These are phyloP conservation scores for Lamellibrachia satsuma DNA, from an alignment of 2,888 invertebrate genomes.

Conservation along the genomic window DNA sequence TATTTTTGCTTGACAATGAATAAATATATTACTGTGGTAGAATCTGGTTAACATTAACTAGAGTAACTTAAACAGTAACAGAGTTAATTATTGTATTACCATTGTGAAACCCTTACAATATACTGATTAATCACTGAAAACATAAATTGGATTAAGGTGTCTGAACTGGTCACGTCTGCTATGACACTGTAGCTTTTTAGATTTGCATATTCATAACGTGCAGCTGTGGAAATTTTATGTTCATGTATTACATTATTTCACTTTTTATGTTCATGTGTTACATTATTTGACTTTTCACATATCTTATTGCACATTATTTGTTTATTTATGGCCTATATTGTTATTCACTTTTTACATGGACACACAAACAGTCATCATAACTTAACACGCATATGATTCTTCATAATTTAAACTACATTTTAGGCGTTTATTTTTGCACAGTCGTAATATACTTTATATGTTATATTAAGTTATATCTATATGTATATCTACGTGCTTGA, in stretches of 20 bases:
- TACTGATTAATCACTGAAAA: too few species aligned
- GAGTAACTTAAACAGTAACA: too few species aligned
- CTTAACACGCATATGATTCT: neutral
- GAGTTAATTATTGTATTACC: too few species aligned
- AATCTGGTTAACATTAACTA: neutral
- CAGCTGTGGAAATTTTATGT: neutral
- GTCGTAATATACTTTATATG: too few species aligned
- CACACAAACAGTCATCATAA: neutral
- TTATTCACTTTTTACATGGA: neutral
- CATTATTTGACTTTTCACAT: neutral
- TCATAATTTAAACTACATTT: neutral
- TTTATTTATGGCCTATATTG: neutral
- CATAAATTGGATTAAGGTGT: too few species aligned
- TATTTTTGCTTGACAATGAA: neutral
- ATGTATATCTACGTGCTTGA: neutral
- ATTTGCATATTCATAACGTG: too few species aligned
- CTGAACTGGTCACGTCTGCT: too few species aligned
- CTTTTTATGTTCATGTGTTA: neutral
- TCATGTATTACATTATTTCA: neutral
- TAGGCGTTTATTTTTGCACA: too few species aligned
- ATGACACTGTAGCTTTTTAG: too few species aligned
- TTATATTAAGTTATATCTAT: too few species aligned
- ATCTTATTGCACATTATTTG: neutral
- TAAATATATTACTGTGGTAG: neutral
- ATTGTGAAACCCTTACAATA: too few species aligned